phyloP scores from a whole-genome alignment of 2,113 vertebrate genomes.

The Cyrtonyx montezumae region DNA sequence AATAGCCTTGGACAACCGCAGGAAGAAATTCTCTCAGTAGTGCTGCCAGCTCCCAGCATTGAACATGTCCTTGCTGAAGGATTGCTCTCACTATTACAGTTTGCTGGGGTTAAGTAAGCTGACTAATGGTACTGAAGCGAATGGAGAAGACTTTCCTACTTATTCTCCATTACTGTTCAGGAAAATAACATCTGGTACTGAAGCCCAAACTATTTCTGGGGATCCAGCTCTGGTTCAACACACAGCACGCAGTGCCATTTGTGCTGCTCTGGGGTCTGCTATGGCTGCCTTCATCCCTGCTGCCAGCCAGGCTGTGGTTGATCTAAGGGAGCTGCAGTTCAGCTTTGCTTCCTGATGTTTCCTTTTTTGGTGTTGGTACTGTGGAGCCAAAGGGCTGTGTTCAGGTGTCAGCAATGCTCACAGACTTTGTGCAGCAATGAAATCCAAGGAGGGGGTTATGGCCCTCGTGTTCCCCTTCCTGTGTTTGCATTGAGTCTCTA shows the following conservation, averaged over 20 bases:
- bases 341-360: not conserved
- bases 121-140: not conserved
- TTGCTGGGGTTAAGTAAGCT: not conserved
- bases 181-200: accelerated
- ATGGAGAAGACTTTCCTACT: not conserved
- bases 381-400: not conserved
- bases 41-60: not conserved
- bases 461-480: not conserved
- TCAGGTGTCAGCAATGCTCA: not conserved
- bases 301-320: not conserved
- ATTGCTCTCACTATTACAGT: not conserved
- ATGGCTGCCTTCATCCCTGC: not conserved
- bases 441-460: not conserved
- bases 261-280: not conserved
- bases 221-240: accelerated
- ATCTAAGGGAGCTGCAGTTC: not conserved
- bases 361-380: not conserved
- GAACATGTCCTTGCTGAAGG: not conserved
- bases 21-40: not conserved
- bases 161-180: not conserved
- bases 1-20: not conserved
- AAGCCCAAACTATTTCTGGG: not conserved
- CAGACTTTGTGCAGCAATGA: not conserved
- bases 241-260: accelerated
- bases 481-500: not conserved